Conservation (phyloP, 2,113 vertebrate species). For the Etia nguti region DNA sequence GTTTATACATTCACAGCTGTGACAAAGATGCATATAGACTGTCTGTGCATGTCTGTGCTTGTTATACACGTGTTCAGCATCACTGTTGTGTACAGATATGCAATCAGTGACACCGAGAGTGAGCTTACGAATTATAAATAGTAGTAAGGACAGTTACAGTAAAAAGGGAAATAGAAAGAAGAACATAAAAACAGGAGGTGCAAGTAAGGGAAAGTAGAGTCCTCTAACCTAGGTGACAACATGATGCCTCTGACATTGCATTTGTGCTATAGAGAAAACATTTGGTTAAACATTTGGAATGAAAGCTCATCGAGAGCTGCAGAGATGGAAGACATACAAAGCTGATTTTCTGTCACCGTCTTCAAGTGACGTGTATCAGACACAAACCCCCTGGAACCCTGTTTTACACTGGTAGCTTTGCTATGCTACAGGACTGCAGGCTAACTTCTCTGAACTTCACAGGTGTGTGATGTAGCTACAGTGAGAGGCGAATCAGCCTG, state of each 20-base stretch:
- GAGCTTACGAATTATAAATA: not conserved
- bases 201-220: not conserved
- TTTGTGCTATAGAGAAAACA: slow-evolving; percentile 21
- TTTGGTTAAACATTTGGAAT: slow-evolving; percentile 35
- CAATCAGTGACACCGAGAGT: not conserved
- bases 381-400: not conserved
- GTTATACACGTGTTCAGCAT: slow-evolving; percentile 23
- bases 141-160: not conserved
- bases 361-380: not conserved
- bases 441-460: not conserved
- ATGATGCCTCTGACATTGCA: not conserved
- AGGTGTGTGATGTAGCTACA: not conserved
- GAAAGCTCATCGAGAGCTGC: slow-evolving; percentile 12
- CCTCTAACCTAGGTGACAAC: not conserved
- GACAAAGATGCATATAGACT: slow-evolving; percentile 28
- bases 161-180: not conserved
- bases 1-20: slow-evolving; percentile 49
- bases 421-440: slow-evolving; percentile 5
- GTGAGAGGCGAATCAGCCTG: slow-evolving; percentile 16
- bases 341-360: slow-evolving; percentile 11
- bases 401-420: not conserved
- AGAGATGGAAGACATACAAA: slow-evolving; percentile 43
- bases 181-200: not conserved
- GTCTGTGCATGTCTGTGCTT: slow-evolving; percentile 38
- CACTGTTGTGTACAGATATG: slow-evolving; percentile 4